Evolutionary conservation across 2,113 vertebrate species (phyloP).

Genomic region (Takifugu flavidus): DNA sequence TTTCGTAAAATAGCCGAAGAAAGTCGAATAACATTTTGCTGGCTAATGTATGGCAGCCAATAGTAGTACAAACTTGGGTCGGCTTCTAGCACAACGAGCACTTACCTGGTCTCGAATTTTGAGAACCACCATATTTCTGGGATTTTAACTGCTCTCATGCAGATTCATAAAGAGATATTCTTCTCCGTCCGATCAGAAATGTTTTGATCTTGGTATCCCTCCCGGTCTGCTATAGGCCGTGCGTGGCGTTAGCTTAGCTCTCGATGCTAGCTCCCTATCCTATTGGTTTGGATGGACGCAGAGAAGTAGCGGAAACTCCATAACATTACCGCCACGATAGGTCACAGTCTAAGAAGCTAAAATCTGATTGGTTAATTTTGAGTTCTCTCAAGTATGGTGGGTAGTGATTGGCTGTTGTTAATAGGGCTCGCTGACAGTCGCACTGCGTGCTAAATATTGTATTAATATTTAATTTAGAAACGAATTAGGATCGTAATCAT

Average conservation of each 20-base stretch:
- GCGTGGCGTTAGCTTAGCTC: constrained; percentile 64
- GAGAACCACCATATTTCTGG: constrained; percentile 79
- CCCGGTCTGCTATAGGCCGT: constrained; percentile 60
- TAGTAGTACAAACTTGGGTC: constrained; percentile 35
- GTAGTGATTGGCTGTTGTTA: constrained; percentile 31
- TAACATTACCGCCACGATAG: constrained; percentile 69
- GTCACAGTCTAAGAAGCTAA: constrained; percentile 19
- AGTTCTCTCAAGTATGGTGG: background rate
- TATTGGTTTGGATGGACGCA: constrained; percentile 58
- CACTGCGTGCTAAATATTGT: constrained; percentile 15
- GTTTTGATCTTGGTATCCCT: constrained; percentile 33
- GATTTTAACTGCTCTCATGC: constrained; percentile 64
- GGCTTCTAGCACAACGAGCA: constrained; percentile 20
- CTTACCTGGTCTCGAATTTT: constrained; percentile 80
- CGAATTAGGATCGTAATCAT: background rate
- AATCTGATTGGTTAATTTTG: constrained; percentile 27
- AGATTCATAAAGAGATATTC: constrained; percentile 48
- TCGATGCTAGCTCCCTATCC: constrained; percentile 59
- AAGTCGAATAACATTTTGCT: constrained; percentile 40
- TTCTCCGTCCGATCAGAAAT: constrained; percentile 36
- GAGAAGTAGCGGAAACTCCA: constrained; percentile 68
- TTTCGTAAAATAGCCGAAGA: constrained; percentile 28
- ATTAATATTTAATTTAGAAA: background rate
- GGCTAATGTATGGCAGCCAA: constrained; percentile 30
- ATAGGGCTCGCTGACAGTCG: constrained; percentile 14